phyloP scores from a whole-genome alignment of 2,797 vertebrate genomes.

The Eulemur albifrons region DNA sequence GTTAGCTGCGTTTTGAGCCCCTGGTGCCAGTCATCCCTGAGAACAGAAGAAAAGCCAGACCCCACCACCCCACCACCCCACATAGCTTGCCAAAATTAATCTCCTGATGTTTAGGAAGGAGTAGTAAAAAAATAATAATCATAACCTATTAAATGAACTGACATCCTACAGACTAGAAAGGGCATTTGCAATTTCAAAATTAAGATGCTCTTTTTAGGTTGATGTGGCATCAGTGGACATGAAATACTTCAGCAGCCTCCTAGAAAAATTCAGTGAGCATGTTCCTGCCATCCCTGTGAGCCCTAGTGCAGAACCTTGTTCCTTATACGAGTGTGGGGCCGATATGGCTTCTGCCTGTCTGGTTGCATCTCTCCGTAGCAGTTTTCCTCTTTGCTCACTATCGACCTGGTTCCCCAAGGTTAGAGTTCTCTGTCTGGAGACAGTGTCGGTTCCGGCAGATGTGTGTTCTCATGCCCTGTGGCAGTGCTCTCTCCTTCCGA shows the following conservation, averaged over 20 bases:
- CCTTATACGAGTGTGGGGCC: background rate
- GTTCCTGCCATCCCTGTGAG: background rate
- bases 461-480: background rate
- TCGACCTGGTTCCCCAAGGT: background rate
- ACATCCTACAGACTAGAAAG: background rate
- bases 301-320: background rate
- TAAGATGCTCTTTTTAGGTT: background rate
- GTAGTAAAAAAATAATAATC: background rate
- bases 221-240: no score
- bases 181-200: background rate
- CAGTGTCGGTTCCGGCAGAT: background rate
- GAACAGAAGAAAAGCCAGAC: background rate
- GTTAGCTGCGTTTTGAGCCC: background rate
- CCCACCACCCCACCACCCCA: no score
- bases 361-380: background rate
- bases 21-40: background rate
- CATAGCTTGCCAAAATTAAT: background rate
- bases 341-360: background rate
- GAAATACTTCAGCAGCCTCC: background rate
- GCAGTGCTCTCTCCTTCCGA: background rate
- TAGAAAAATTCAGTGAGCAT: background rate
- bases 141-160: background rate
- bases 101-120: background rate
- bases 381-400: background rate
- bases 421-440: background rate